Evolutionary conservation across 1,140 invertebrate species (phyloP).

Genomic region (Helicorthomorpha holstii): DNA sequence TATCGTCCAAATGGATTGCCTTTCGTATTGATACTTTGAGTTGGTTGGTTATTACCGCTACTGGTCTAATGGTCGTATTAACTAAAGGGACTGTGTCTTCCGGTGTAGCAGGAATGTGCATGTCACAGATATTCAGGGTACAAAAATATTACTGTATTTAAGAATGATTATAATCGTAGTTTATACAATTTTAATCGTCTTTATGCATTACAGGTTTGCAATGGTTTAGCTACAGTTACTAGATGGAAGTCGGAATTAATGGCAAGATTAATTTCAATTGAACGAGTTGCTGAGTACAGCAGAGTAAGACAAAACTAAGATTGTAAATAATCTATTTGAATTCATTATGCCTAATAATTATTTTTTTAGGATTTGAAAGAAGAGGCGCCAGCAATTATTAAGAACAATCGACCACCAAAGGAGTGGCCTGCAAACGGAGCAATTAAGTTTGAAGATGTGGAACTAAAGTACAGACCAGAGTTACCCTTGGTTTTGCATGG

Average conservation of each 20-base stretch:
- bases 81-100: constrained; percentile 26
- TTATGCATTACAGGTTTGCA: neutral
- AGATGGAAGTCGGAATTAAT: constrained; percentile 36
- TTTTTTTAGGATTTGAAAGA: constrained; percentile 9
- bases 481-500: constrained; percentile 27
- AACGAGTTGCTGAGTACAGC: constrained; percentile 33
- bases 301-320: constrained; percentile 23
- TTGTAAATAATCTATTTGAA: too few species aligned
- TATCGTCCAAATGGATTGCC: constrained; percentile 27
- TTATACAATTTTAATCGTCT: neutral
- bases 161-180: neutral
- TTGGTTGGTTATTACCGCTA: constrained; percentile 20
- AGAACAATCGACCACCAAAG: constrained; percentile 7
- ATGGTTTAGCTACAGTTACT: constrained; percentile 31
- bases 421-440: constrained; percentile 28
- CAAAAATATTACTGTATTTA: neutral
- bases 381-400: constrained; percentile 13
- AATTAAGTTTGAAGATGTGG: constrained; percentile 24
- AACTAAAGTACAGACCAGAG: constrained; percentile 26
- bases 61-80: constrained; percentile 30
- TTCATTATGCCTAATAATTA: too few species aligned
- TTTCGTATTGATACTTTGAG: constrained; percentile 28
- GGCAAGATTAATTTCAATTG: constrained; percentile 36
- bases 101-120: constrained; percentile 32
- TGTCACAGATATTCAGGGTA: constrained; percentile 31